Evolutionary conservation across 2,113 vertebrate genomes (phyloP), one percentile per base, ranked within the genome.

Genomic region (Tetrax tetrax): DNA sequence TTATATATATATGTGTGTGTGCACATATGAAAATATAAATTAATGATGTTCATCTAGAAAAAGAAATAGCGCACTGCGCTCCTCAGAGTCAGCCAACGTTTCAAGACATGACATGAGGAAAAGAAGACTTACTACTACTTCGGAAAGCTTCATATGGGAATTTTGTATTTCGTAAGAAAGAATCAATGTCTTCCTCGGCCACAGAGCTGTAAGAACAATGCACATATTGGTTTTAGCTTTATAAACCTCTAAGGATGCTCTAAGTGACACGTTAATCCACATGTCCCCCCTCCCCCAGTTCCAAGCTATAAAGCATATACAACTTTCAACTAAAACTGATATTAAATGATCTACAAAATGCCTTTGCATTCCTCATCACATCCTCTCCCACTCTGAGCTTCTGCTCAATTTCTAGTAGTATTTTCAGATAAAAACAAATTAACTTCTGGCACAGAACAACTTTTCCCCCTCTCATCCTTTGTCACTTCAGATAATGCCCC

Each of bases 81-180:
- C 54, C 84, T 70, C 90, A 41, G 35, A 24, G 14, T 38, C 31
- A 37, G 31, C 43, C 21, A 22, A 22, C 29, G 20, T 54, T 31
- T 66, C 6, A 45, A 78, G 61, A 37, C 9, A 14, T 10, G 29
- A 43, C 17, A 1, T 14, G 33, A 59, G n/a, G 27, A 76, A 87
- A 84, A 38, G 56, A 90, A 86, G 56, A 99, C 99, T 99, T 98
- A 99, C 99, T 98, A 85, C 98, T 99, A 75, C 98, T 99, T 86
- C 98, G 98, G 95, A 99, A 99, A 79, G 98, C 98, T 95, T 99
- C 99, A 9, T 99, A 99, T 77, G 99, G 99, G 89, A 98, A 98
- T 96, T 98, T 99, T 23, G 98, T 97, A 89, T 98, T 99, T 97
- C 98, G 98, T 81, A 99, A 96, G 97, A 98, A 99, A 74, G 97